Evolutionary conservation across 53 echinoderm and acorn worm genomes (phyloP).

Genomic region (Holothuria scabra): DNA sequence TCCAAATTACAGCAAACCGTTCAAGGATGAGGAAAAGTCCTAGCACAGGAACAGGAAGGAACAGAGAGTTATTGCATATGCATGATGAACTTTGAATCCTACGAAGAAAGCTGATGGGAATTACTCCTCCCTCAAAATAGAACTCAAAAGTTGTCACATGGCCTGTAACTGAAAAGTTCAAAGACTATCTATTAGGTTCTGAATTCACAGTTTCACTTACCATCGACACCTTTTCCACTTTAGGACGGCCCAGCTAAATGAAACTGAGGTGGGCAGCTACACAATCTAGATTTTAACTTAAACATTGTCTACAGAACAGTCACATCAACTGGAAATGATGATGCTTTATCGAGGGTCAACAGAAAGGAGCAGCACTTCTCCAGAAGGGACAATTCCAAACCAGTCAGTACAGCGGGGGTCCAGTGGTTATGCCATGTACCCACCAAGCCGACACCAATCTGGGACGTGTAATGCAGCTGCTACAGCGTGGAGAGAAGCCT

Average conservation of each 20-base stretch:
- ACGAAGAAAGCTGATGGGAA: constrained; percentile 56
- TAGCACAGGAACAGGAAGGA: constrained; percentile 49
- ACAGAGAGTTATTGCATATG: constrained; percentile 62
- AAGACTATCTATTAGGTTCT: constrained; percentile 42
- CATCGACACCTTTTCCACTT: constrained; percentile 32
- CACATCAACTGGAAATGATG: constrained; percentile 34
- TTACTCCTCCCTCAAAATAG: constrained; percentile 61
- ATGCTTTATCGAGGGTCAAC: constrained; percentile 9
- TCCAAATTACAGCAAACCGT: constrained; percentile 58
- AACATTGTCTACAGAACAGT: constrained; percentile 42
- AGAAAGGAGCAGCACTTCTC: no score
- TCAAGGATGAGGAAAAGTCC: constrained; percentile 58
- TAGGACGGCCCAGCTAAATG: constrained; percentile 4
- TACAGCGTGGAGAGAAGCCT: neutral
- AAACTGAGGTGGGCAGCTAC: constrained; percentile 29
- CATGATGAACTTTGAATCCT: constrained; percentile 45
- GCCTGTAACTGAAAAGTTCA: constrained; percentile 64
- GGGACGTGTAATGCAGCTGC: neutral
- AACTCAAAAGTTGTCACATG: constrained; percentile 56
- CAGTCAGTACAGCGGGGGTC: neutral
- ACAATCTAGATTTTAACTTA: constrained; percentile 18
- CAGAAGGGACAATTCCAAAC: neutral
- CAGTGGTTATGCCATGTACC: neutral
- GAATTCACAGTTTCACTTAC: constrained; percentile 48
- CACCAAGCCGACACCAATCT: neutral